These are phyloP conservation scores for Haliclona indistincta DNA, from an alignment of 37 sponge, comb jelly and placozoan genomes.

Conservation along the genomic window DNA sequence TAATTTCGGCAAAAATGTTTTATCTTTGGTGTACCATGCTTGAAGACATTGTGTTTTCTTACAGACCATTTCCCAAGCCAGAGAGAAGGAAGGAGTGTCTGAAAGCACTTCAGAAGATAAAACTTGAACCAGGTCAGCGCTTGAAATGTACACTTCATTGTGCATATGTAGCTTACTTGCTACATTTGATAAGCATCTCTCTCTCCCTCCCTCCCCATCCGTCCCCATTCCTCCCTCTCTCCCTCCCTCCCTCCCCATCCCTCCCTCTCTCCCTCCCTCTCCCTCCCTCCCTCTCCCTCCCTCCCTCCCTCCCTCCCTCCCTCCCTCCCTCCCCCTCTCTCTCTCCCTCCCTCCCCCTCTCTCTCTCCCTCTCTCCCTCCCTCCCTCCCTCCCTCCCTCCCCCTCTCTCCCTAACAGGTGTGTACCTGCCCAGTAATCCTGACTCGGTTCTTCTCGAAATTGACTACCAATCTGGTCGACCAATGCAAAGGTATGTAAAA, in stretches of 20 bases:
- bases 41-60: too few relatives aligned
- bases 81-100: conserved; percentile 85
- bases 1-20: too few relatives aligned
- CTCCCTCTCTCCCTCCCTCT: conserved; percentile 20
- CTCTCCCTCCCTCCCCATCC: conserved; percentile 22
- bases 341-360: too few relatives aligned
- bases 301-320: too few relatives aligned
- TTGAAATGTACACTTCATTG: not conserved
- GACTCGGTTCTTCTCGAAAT: conserved; percentile 88
- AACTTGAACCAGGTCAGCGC: conserved; percentile 59
- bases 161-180: not conserved
- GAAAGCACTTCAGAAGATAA: conserved; percentile 64
- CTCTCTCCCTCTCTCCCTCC: too few relatives aligned
- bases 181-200: too few relatives aligned
- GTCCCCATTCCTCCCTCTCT: conserved; percentile 13
- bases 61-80: conserved; percentile 77
- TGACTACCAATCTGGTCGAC: conserved; percentile 90
- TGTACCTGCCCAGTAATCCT: conserved; percentile 95
- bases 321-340: too few relatives aligned
- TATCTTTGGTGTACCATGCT: too few relatives aligned
- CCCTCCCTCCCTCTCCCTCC: conserved; percentile 27
- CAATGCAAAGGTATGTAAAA: conserved; percentile 81
- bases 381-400: conserved; percentile 7
- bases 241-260: conserved; percentile 16
- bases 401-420: conserved; percentile 42